Base-by-base conservation (phyloP, 2,888 invertebrate genomes). In the Cantharis nigra region DNA sequence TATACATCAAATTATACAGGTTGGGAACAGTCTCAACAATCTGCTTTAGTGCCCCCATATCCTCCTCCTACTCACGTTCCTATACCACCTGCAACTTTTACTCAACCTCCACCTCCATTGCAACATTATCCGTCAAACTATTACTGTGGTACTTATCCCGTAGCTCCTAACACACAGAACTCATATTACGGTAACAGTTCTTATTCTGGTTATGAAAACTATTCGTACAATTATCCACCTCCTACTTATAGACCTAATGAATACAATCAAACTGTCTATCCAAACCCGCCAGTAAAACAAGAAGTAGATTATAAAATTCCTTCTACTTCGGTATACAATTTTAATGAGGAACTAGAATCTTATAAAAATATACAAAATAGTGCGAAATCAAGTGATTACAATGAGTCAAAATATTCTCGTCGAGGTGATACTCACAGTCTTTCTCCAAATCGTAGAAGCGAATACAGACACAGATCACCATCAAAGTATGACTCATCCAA, bases 351-450 rank as follows among this genome's bases (percentile, higher is more conserved):
- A 72, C 78, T 83, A 14, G 83, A 83, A 70, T 81, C 78, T 2
- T 83, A 83, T 62, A 83, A 82, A 80, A 78, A 63, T 13, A 74
- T 78, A n/a, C 82, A 83, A 72, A 77, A 67, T 73, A 76, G 70
- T 65, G 78, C 76, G 28, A 78, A 63, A 14, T 28, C 16, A 16
- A 18, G 2, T 14, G 20, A 70, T 28, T 70, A 64, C 67, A 67
- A 16, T 16, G 1, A 65, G 10, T 3, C 33, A 9, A 63, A 33
- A 30, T 63, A 71, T 49, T 74, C 71, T 49, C 49, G 9, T n/a
- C 49, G 49, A 49, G 2, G n/a, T 1, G 64, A 20, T 26, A 16
- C 13, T 49, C 23, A 67, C 11, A 70, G 30, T 11, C 63, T 14
- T 18, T 72, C 69, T 14, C 70, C 65, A 18, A 73, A 30, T 63